Percentiles rank a stretch among this genome's conserved stretches.
Conservation (phyloP, 2,113 vertebrate species). For the Herpetotheres cachinnans region DNA sequence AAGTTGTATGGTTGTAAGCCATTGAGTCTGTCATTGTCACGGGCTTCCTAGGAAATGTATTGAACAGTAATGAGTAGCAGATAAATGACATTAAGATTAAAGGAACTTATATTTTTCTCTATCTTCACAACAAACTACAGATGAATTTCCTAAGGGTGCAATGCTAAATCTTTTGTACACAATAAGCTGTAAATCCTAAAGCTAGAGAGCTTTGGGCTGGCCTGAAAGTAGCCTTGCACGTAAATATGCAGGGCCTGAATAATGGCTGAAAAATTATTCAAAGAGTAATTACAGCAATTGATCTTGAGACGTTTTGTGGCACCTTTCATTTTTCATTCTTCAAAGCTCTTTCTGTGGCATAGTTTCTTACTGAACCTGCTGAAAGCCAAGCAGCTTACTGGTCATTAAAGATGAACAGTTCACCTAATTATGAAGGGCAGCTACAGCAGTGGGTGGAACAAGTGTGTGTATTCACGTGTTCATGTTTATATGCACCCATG, state of each 20-base stretch:
- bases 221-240: slow-evolving; percentile 44
- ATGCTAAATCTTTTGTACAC: slow-evolving; percentile 17
- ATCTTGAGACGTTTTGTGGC: slow-evolving; percentile 58
- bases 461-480: rapidly evolving
- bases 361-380: not conserved
- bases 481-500: too few species aligned
- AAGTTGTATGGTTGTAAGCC: not conserved
- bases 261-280: slow-evolving; percentile 52
- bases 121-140: slow-evolving; percentile 59
- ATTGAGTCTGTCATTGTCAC: slow-evolving; percentile 35
- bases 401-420: not conserved
- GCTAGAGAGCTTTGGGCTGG: slow-evolving; percentile 37
- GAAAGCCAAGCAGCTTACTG: not conserved
- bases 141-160: slow-evolving; percentile 59
- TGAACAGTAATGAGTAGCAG: slow-evolving; percentile 56
- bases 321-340: slow-evolving; percentile 13
- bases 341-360: slow-evolving; percentile 28
- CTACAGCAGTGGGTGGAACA: not conserved
- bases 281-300: slow-evolving; percentile 55
- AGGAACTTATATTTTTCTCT: slow-evolving; percentile 58
- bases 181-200: slow-evolving; percentile 52
- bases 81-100: slow-evolving; percentile 67
- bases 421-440: not conserved
- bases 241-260: slow-evolving; percentile 35
- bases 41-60: slow-evolving; percentile 41